Conservation (phyloP, 2,113 vertebrate species). For the Nanorana parkeri region DNA sequence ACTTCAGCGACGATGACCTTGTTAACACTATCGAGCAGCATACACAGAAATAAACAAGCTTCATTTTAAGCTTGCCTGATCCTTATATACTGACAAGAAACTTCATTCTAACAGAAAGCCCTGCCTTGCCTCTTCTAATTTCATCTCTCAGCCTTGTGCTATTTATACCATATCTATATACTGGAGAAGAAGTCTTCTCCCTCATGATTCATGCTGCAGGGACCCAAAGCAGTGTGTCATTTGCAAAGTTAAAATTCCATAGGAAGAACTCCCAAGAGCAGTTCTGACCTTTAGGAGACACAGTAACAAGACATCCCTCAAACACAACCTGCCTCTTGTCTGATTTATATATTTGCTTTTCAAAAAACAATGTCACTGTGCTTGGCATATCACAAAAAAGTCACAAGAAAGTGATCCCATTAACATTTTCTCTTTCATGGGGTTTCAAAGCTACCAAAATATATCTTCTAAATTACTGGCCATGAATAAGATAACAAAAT, state of each 20-base stretch:
- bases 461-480: no score
- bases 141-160: constrained; percentile 11
- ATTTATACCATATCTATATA: constrained; percentile 25
- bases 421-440: no score
- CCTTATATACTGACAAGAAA: background rate
- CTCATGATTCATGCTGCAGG: constrained; percentile 21
- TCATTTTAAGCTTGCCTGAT: background rate
- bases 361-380: background rate
- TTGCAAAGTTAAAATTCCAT: constrained; percentile 10
- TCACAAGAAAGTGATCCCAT: no score
- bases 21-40: background rate
- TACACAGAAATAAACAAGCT: background rate
- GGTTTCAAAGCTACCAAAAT: no score
- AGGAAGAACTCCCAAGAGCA: background rate
- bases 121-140: constrained; percentile 25
- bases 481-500: no score
- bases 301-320: background rate
- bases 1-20: background rate
- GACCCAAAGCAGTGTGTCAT: constrained; percentile 34
- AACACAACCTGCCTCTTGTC: background rate
- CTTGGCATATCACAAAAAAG: no score
- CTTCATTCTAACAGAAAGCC: constrained; percentile 1
- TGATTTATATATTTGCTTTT: background rate
- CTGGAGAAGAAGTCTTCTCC: background rate
- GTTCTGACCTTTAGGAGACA: background rate